Conservation (phyloP, 2,113 vertebrate species). For the Gasterosteus nipponicus region DNA sequence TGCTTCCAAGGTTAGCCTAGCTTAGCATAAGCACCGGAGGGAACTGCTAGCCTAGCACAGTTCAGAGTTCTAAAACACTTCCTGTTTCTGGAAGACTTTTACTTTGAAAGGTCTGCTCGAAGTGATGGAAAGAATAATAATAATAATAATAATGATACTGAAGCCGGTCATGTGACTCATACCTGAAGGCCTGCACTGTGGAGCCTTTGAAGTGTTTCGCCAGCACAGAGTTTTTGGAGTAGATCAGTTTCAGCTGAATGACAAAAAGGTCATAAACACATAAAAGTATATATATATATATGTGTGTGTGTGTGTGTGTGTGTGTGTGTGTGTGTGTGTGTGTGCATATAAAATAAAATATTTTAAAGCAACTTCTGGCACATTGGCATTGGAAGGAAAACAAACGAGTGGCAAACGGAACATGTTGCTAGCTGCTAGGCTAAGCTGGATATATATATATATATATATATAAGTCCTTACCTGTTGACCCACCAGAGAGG, state of each 20-base stretch:
- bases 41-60: neutral
- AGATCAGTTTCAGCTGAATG: constrained; percentile 78
- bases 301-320: too few species aligned
- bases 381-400: too few species aligned
- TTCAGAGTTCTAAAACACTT: too few species aligned
- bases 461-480: constrained; percentile 42
- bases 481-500: constrained; percentile 59
- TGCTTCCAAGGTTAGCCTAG: neutral
- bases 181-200: constrained; percentile 82
- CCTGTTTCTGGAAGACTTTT: neutral
- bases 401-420: too few species aligned
- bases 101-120: neutral
- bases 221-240: constrained; percentile 58
- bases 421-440: too few species aligned
- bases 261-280: constrained; percentile 11
- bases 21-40: neutral
- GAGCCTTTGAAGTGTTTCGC: constrained; percentile 63
- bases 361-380: too few species aligned
- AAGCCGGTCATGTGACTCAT: neutral
- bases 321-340: too few species aligned
- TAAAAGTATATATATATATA: neutral
- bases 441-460: too few species aligned
- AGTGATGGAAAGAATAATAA: neutral
- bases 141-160: neutral
- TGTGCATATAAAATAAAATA: too few species aligned